A percentile compares a stretch with the other conserved stretches of the same genome.
phyloP scores from a whole-genome alignment of 1,140 invertebrate species.

The Dolichoris vasculosae region DNA sequence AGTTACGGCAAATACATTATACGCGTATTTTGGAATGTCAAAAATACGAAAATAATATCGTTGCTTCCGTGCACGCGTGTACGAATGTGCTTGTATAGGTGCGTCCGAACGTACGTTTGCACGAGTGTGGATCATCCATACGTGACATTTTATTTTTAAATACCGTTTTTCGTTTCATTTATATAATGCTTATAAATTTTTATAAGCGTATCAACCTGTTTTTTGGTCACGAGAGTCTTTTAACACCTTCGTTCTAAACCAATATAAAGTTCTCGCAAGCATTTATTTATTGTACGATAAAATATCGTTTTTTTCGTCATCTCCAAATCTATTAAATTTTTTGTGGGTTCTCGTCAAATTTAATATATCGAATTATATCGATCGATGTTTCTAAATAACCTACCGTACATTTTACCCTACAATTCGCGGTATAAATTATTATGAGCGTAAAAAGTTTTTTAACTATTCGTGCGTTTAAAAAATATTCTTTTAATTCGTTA shows the following conservation, averaged over 20 bases:
- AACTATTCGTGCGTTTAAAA: no score
- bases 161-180: neutral
- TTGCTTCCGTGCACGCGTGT: neutral
- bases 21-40: neutral
- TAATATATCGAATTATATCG: no score
- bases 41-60: conserved; percentile 18
- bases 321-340: neutral
- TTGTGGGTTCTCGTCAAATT: no score
- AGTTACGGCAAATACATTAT: neutral
- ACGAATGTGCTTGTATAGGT: neutral
- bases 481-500: no score
- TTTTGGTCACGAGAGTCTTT: neutral
- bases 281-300: neutral
- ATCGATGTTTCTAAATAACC: no score
- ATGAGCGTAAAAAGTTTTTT: no score
- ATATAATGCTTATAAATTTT: neutral
- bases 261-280: neutral
- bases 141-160: neutral
- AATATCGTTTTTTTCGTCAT: neutral
- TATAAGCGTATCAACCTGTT: neutral
- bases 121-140: neutral
- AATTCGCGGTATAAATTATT: no score
- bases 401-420: no score
- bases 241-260: neutral
- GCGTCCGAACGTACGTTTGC: neutral